These are phyloP conservation scores for Metalampra italica DNA, from an alignment of 2,888 invertebrate genomes.

Conservation along the genomic window DNA sequence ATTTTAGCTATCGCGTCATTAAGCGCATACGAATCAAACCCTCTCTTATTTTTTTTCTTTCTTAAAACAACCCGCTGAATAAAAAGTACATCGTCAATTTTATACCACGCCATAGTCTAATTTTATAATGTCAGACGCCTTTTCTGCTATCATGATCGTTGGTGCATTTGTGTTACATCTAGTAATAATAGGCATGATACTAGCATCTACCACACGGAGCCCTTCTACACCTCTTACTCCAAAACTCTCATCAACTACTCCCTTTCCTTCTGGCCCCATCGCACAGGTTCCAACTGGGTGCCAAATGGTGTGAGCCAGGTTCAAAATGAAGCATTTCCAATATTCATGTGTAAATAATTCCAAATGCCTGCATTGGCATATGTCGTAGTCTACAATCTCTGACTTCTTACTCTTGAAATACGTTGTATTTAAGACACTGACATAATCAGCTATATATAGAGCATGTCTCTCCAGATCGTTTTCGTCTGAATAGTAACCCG, in stretches of 20 bases:
- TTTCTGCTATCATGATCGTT: slow-evolving; percentile 80
- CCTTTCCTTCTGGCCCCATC: slow-evolving; percentile 28
- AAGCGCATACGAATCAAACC: too few species aligned
- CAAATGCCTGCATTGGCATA: slow-evolving; percentile 27
- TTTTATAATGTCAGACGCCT: slow-evolving; percentile 78
- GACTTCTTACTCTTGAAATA: slow-evolving; percentile 30
- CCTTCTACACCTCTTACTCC: slow-evolving; percentile 68
- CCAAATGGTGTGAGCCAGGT: slow-evolving; percentile 34
- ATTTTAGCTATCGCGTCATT: too few species aligned
- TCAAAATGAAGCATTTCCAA: slow-evolving; percentile 47
- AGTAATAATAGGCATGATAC: slow-evolving; percentile 76
- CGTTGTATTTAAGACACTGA: slow-evolving; percentile 31
- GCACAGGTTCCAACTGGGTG: slow-evolving; percentile 35
- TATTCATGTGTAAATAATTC: slow-evolving; percentile 32
- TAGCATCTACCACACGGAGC: slow-evolving; percentile 78
- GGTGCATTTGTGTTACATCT: slow-evolving; percentile 80
- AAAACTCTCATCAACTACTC: slow-evolving; percentile 30
- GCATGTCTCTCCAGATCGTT: slow-evolving; percentile 34
- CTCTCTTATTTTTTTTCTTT: too few species aligned
- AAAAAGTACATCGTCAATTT: too few species aligned
- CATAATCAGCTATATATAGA: slow-evolving; percentile 29
- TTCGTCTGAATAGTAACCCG: slow-evolving; percentile 27
- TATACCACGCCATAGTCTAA: slow-evolving; percentile 27
- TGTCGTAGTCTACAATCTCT: slow-evolving; percentile 25
- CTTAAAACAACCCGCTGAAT: too few species aligned